Conservation (phyloP, 2,797 vertebrate genomes). For the Lagodon rhomboides region DNA sequence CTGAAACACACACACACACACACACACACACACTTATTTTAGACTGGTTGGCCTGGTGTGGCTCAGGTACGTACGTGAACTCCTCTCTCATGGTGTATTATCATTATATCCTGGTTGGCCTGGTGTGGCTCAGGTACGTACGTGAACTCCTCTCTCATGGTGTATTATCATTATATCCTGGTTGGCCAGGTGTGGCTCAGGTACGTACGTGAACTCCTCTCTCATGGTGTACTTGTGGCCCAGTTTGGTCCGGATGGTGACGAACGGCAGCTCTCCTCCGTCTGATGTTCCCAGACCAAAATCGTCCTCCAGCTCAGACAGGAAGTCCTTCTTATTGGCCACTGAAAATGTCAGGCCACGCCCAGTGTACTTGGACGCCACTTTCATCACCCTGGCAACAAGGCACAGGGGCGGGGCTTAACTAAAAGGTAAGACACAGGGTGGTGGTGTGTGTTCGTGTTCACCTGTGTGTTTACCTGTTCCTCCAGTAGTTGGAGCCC, state of each 20-base stretch:
- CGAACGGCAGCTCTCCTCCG: conserved; percentile 79
- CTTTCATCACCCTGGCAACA: conserved; percentile 83
- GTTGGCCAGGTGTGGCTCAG: background rate
- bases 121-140: conserved; percentile 59
- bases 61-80: conserved; percentile 83
- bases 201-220: conserved; percentile 88
- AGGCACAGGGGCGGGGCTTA: background rate
- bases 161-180: conserved; percentile 54
- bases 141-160: conserved; percentile 89
- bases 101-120: background rate
- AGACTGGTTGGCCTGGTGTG: background rate
- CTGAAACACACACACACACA: conserved; percentile 60
- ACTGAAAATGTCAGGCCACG: conserved; percentile 81
- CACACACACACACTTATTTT: background rate
- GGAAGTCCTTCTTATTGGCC: conserved; percentile 84
- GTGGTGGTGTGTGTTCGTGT: background rate
- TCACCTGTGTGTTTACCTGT: conserved; percentile 69
- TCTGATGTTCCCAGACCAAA: conserved; percentile 81
- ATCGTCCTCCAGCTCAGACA: conserved; percentile 83
- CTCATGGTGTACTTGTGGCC: conserved; percentile 88
- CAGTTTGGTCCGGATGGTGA: conserved; percentile 81
- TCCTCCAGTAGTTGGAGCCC: conserved; percentile 88
- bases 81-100: conserved; percentile 87
- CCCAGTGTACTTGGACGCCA: conserved; percentile 73
- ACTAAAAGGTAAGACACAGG: background rate